Conservation (phyloP, 2,113 vertebrate species). For the Pelmatolapia mariae region DNA sequence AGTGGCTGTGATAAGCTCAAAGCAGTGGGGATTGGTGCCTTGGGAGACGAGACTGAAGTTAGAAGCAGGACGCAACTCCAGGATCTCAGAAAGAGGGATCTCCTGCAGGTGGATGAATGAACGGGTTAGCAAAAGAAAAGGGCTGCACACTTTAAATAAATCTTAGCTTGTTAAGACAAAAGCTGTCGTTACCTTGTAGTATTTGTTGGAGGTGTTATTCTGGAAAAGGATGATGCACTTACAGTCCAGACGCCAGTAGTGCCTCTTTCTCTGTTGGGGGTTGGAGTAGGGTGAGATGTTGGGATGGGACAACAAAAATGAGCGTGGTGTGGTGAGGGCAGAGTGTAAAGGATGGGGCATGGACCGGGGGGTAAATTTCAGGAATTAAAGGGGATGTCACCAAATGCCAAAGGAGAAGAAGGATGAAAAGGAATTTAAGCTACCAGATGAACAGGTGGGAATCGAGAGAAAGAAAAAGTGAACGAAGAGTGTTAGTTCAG, state of each 20-base stretch:
- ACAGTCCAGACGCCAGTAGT: conserved; percentile 88
- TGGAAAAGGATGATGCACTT: conserved; percentile 90
- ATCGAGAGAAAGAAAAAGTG: not conserved
- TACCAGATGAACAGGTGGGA: conserved; percentile 3
- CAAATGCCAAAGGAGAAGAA: conserved; percentile 2
- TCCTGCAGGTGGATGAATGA: conserved; percentile 62
- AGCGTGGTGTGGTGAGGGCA: not conserved
- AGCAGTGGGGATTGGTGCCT: conserved; percentile 83
- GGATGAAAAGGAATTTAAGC: conserved; percentile 1
- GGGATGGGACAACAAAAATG: conserved; percentile 16
- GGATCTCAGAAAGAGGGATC: conserved; percentile 84
- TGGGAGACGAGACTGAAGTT: conserved; percentile 76
- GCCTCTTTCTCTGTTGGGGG: conserved; percentile 80
- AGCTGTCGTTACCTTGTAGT: conserved; percentile 80
- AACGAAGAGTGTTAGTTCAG: conserved; percentile 2
- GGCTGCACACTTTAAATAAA: not conserved
- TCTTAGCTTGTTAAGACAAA: too few species aligned
- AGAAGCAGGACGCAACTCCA: conserved; percentile 73
- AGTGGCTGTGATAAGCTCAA: conserved; percentile 81
- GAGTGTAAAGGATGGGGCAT: not conserved
- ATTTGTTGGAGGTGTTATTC: conserved; percentile 87
- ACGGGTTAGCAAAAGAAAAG: not conserved
- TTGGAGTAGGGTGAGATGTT: not conserved
- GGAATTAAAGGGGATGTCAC: conserved; percentile 8
- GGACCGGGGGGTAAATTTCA: not conserved